phyloP scores from a whole-genome alignment of 2,113 vertebrate genomes.

The Ptyas mucosa region DNA sequence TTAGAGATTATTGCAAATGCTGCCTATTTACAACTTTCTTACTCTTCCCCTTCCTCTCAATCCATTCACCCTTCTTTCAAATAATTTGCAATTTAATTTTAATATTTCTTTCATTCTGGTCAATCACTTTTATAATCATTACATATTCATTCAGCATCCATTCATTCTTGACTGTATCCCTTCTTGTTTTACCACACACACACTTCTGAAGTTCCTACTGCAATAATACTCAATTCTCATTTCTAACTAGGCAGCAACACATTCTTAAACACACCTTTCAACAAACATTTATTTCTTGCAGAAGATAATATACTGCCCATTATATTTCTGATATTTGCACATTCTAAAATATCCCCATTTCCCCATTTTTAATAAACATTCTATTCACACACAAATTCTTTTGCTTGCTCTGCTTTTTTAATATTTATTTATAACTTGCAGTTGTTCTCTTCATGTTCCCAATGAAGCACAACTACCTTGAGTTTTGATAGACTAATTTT shows the following conservation, averaged over 20 bases:
- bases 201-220: not conserved
- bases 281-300: not conserved
- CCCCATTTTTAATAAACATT: not conserved
- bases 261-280: not conserved
- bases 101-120: not conserved
- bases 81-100: not conserved
- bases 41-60: not conserved
- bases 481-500: not conserved
- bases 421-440: not conserved
- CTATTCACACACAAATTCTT: not conserved
- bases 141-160: not conserved
- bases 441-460: not conserved
- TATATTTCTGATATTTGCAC: not conserved
- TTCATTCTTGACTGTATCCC: not conserved
- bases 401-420: not conserved
- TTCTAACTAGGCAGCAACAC: not conserved
- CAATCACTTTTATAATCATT: not conserved
- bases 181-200: not conserved
- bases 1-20: not conserved
- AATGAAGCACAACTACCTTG: not conserved
- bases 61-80: not conserved
- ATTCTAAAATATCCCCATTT: not conserved
- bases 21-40: not conserved
- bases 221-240: not conserved
- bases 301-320: not conserved